These are phyloP conservation scores for Drosophila aldrichi DNA, from an alignment of 2,888 invertebrate species.

Conservation along the genomic window DNA sequence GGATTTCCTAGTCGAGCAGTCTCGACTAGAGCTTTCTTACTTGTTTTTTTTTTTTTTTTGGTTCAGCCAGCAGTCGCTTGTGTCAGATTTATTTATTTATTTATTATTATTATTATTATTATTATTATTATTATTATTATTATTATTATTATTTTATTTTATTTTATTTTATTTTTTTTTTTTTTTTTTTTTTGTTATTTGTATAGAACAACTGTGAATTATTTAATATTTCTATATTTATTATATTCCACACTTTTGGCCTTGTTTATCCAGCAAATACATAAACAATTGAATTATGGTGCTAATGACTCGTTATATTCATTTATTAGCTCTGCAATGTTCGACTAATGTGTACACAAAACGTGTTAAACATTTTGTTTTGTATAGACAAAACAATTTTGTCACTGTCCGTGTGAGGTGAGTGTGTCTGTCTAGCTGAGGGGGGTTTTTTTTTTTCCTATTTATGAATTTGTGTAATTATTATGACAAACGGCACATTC, in stretches of 20 bases:
- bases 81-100: too few relatives aligned
- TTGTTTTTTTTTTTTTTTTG: too few relatives aligned
- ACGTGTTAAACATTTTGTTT: neutral
- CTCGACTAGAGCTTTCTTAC: too few relatives aligned
- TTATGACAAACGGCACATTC: conserved; percentile 33
- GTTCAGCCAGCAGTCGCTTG: too few relatives aligned
- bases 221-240: neutral
- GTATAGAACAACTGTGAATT: neutral
- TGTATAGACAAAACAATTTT: neutral
- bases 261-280: neutral
- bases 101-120: too few relatives aligned
- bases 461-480: conserved; percentile 36
- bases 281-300: conserved; percentile 4
- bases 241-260: neutral
- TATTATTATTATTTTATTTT: too few relatives aligned
- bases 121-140: too few relatives aligned
- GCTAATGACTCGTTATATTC: neutral
- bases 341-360: conserved; percentile 7
- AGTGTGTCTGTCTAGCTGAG: conserved; percentile 1
- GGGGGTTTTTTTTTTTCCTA: neutral
- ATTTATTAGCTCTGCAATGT: neutral
- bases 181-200: too few relatives aligned
- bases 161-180: too few relatives aligned
- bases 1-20: too few relatives aligned
- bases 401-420: neutral